Base-by-base conservation (phyloP, 1,140 invertebrate genomes). In the Drosophila biarmipes region DNA sequence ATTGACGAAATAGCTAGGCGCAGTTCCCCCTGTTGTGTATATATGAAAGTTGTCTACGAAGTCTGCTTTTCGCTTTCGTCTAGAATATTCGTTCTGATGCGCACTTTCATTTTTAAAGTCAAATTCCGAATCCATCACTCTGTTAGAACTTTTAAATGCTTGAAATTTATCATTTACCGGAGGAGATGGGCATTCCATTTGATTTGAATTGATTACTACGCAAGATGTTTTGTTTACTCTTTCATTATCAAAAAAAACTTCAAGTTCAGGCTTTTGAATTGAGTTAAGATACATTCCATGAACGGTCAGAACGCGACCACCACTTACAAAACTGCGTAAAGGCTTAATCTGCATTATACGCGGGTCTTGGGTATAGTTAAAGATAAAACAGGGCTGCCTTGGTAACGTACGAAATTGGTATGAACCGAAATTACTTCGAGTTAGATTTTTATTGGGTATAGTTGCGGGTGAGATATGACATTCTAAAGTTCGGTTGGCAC, bases 121-220 rank as follows among this genome's bases (percentile, higher is more conserved):
- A 1, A 27, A n/a, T 19, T 61, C 42, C 4, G 46, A 37, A 21
- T 42, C 53, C 15, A 17, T 4, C 6, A 54, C n/a, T 35, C 19
- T 42, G 5, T 55, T 63, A 0, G 34, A 29, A 12, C 45, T 52
- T 38, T 68, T 78, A 6, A 82, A 37, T 0, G 58, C 37, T 5
- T 80, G 52, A 84, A 94, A 94, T 73, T 94, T 93, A 27, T 92
- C 78, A 90, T 95, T 95, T 6, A 98, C 95, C 3, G 96, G 95
- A 17, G 98, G 98, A 74, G 97, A 98, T 0, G 97, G 97, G 91
- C 98, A 99, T 92, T 97, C 96, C 97, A 99, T 99, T 92, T 97
- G 96, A 57, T 96, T 97, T 12, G 96, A 93, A 93, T 97, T 98
- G 12, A 98, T 92, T 11, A 99, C 97, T 21, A 94, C 94, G 92